A percentile compares a stretch with the other conserved stretches of the same genome.
Evolutionary conservation across 1,140 invertebrate genomes (phyloP).

Genomic region (Drosophila lowei): DNA sequence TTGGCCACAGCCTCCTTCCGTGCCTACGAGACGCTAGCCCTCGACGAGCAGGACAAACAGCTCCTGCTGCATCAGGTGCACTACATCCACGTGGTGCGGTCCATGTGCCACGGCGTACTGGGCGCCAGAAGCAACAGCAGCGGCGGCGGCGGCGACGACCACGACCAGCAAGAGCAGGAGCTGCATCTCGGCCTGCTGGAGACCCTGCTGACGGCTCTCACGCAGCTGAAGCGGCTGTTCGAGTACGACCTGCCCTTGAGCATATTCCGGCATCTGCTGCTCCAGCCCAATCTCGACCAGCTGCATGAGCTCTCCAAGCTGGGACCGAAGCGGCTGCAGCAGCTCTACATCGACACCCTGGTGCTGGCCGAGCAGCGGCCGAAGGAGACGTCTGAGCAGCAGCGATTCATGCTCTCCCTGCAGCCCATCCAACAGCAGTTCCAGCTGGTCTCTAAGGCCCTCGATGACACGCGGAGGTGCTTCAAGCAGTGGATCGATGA

Average conservation of each 20-base stretch:
- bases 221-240: slow-evolving; percentile 43
- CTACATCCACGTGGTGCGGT: slow-evolving; percentile 54
- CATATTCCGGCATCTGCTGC: slow-evolving; percentile 45
- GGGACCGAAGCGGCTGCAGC: slow-evolving; percentile 7
- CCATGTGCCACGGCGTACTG: slow-evolving; percentile 51
- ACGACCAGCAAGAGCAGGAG: slow-evolving; percentile 27
- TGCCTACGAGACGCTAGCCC: slow-evolving; percentile 45
- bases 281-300: slow-evolving; percentile 40
- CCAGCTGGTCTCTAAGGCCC: slow-evolving; percentile 13
- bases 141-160: neutral
- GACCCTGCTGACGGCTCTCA: slow-evolving; percentile 20
- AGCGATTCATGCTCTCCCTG: slow-evolving; percentile 36
- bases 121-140: no score
- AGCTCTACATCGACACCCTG: slow-evolving; percentile 22
- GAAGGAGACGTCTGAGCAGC: slow-evolving; percentile 11
- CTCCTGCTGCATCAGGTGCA: slow-evolving; percentile 60
- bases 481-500: slow-evolving; percentile 55
- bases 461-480: slow-evolving; percentile 21
- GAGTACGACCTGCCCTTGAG: slow-evolving; percentile 47
- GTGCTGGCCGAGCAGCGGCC: neutral
- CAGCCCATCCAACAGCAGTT: slow-evolving; percentile 49
- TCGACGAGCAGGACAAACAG: slow-evolving; percentile 23
- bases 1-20: slow-evolving; percentile 35
- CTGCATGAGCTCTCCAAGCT: slow-evolving; percentile 34
- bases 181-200: slow-evolving; percentile 39